Evolutionary conservation across 2,797 vertebrate species (phyloP).

Genomic region (Rhodeus uyekii): DNA sequence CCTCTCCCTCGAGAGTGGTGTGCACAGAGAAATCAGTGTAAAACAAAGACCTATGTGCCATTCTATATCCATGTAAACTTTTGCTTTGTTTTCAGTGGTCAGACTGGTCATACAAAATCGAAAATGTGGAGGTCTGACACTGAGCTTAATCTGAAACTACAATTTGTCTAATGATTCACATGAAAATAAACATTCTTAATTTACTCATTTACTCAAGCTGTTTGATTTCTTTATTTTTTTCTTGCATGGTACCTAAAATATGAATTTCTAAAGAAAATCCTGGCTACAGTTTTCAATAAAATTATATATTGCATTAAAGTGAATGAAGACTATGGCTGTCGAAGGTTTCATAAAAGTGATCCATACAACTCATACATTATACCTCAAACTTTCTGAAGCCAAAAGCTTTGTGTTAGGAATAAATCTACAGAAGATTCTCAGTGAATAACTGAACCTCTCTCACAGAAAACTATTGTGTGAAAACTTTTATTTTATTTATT

Average conservation of each 20-base stretch:
- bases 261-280: background rate
- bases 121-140: background rate
- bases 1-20: slow-evolving; percentile 53
- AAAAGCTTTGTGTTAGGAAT: background rate
- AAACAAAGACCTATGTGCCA: slow-evolving; percentile 26
- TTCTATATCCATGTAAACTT: background rate
- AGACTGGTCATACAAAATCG: background rate
- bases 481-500: no score
- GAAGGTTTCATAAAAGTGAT: background rate
- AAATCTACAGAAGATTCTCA: background rate
- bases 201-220: slow-evolving; percentile 1
- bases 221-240: background rate
- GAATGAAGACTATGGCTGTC: background rate
- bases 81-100: background rate
- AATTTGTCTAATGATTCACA: background rate
- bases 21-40: slow-evolving; percentile 11
- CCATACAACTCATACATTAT: background rate
- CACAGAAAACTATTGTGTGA: background rate
- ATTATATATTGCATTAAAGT: background rate
- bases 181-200: background rate
- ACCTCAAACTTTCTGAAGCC: background rate
- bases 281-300: background rate
- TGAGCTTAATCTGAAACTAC: background rate
- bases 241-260: background rate
- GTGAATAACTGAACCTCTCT: background rate